phyloP scores from a whole-genome alignment of 1,140 invertebrate species.

The Hylaeus anthracinus region DNA sequence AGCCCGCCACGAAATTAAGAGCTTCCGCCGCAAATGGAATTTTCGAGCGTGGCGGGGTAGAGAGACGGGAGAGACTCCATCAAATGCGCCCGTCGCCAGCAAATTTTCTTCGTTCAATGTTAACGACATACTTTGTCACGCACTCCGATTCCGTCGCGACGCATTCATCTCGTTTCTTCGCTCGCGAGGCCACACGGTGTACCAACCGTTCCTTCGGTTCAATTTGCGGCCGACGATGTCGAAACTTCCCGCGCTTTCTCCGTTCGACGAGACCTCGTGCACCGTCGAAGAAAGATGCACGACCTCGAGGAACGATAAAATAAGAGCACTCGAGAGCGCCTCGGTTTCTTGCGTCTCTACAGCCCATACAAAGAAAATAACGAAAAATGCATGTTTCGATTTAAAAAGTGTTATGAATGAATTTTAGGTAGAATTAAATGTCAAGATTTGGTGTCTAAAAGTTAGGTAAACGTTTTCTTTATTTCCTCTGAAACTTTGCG shows the following conservation, averaged over 20 bases:
- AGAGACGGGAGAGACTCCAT: too few species aligned
- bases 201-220: conserved; percentile 35
- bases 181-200: conserved; percentile 26
- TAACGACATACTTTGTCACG: conserved; percentile 52
- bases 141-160: conserved; percentile 24
- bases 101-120: conserved; percentile 32
- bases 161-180: conserved; percentile 31
- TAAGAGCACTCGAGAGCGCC: too few species aligned
- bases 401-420: too few species aligned
- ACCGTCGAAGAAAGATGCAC: conserved; percentile 11
- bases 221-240: conserved; percentile 61
- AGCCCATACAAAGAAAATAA: too few species aligned
- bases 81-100: conserved; percentile 1
- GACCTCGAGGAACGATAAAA: conserved; percentile 12
- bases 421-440: too few species aligned
- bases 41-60: neutral
- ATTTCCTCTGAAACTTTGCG: too few species aligned
- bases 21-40: conserved; percentile 59
- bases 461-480: too few species aligned
- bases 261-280: conserved; percentile 38
- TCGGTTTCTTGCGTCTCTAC: too few species aligned
- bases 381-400: too few species aligned
- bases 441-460: too few species aligned
- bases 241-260: conserved; percentile 66
- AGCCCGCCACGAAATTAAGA: conserved; percentile 64